phyloP scores from a whole-genome alignment of 2,113 vertebrate species.

The Tor tambroides region DNA sequence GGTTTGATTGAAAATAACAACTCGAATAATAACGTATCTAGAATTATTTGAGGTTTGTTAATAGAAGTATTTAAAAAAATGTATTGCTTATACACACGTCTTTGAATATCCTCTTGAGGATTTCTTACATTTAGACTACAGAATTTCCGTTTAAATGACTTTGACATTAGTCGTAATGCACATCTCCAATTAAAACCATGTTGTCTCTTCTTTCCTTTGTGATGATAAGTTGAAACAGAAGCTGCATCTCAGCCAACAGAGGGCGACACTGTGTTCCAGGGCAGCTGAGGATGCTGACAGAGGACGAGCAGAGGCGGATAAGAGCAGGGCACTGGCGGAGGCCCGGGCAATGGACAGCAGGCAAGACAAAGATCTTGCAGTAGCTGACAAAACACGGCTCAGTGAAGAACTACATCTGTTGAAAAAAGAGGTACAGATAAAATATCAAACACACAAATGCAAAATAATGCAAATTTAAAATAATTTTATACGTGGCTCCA shows the following conservation, averaged over 20 bases:
- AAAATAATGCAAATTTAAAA: neutral
- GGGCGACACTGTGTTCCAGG: constrained; percentile 64
- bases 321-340: constrained; percentile 63
- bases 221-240: constrained; percentile 72
- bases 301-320: constrained; percentile 67
- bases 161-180: too few species aligned
- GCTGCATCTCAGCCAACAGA: constrained; percentile 72
- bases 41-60: too few species aligned
- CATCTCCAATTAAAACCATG: too few species aligned
- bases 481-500: neutral
- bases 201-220: neutral
- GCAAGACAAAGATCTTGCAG: constrained; percentile 62
- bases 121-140: too few species aligned
- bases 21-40: too few species aligned
- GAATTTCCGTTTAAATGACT: too few species aligned
- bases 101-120: too few species aligned
- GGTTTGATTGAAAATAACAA: too few species aligned
- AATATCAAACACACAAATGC: neutral
- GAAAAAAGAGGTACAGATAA: constrained; percentile 65
- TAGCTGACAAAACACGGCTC: constrained; percentile 64
- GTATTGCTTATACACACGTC: too few species aligned
- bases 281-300: constrained; percentile 62
- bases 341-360: constrained; percentile 59
- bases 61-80: too few species aligned
- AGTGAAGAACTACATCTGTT: constrained; percentile 69